These are phyloP conservation scores for Peromyscus aztecus DNA, from an alignment of 2,797 vertebrate species.

Conservation along the genomic window DNA sequence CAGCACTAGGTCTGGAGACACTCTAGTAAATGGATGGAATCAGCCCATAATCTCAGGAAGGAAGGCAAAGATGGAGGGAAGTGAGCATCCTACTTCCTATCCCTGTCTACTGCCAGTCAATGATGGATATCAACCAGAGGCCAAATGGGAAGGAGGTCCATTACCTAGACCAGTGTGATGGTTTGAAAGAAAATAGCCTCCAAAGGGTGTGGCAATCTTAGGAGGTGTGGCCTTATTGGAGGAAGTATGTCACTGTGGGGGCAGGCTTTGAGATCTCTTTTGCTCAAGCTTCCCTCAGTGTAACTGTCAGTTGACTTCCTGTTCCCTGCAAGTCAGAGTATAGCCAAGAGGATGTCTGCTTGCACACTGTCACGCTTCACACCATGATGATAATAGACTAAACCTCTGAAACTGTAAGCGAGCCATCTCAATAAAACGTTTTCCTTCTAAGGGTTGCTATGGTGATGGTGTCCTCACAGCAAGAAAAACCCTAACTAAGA, in stretches of 20 bases:
- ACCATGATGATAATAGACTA: not conserved
- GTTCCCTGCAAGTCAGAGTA: not conserved
- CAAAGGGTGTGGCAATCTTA: not conserved
- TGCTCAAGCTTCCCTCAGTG: not conserved
- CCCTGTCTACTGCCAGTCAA: not conserved
- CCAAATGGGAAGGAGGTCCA: not conserved
- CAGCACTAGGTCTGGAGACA: not conserved
- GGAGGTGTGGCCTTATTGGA: not conserved
- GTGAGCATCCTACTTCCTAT: no score
- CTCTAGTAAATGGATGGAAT: not conserved
- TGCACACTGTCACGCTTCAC: not conserved
- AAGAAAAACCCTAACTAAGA: not conserved
- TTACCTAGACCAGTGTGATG: not conserved
- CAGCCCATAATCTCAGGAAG: not conserved
- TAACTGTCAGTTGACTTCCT: not conserved
- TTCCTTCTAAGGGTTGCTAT: not conserved
- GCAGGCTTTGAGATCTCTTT: not conserved
- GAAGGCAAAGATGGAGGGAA: not conserved
- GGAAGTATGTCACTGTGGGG: not conserved
- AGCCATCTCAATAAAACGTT: not conserved
- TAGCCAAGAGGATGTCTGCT: not conserved
- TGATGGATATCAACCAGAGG: not conserved
- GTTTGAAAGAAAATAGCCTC: not conserved
- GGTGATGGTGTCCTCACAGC: not conserved
- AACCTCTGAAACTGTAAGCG: not conserved